Conservation (phyloP, 2,797 vertebrate species). For the Ficedula albicollis region DNA sequence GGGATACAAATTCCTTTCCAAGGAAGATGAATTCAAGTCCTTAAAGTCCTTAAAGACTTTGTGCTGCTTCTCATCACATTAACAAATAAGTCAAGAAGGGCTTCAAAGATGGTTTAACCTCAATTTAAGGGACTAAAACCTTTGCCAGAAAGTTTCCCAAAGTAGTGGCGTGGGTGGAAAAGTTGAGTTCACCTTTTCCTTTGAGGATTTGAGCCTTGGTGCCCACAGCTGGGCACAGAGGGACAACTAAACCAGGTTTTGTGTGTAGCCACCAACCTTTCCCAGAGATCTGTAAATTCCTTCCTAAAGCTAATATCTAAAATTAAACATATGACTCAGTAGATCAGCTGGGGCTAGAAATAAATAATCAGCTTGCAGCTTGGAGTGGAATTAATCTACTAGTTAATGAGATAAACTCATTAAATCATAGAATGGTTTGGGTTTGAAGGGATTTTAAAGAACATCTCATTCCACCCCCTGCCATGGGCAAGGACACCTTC, state of each 20-base stretch:
- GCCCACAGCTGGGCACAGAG: background rate
- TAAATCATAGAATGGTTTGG: background rate
- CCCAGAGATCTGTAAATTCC: background rate
- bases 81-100: background rate
- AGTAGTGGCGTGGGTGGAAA: background rate
- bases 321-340: background rate
- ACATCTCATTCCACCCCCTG: background rate
- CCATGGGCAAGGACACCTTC: background rate
- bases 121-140: too few relatives aligned
- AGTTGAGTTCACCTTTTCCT: background rate
- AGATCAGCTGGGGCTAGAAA: background rate
- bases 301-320: background rate
- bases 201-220: background rate
- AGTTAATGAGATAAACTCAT: background rate
- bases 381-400: background rate
- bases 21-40: background rate
- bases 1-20: background rate
- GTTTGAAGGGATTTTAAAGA: background rate
- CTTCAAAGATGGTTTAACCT: background rate
- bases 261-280: background rate
- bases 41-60: background rate
- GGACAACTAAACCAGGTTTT: background rate
- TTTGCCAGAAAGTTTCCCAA: background rate
- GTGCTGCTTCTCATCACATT: background rate
- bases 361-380: background rate